Base-by-base conservation (phyloP, 2,113 vertebrate species). In the Phalacrocorax pelagicus region DNA sequence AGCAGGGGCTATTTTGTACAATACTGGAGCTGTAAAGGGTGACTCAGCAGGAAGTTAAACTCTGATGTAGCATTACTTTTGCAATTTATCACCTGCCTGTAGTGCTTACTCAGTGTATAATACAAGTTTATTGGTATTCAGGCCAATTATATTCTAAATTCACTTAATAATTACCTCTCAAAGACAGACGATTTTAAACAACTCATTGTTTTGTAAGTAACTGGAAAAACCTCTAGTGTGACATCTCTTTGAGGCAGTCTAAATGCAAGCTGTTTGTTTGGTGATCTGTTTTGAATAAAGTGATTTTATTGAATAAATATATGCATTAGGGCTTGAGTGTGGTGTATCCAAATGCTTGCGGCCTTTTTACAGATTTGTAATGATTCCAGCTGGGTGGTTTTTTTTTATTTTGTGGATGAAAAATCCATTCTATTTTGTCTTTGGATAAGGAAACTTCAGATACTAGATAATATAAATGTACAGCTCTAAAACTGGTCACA, bases 81-180 rank as follows among this genome's bases (percentile, higher is more conserved):
- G 82, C 91, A 18, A 97, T 98, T 98, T 96, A 93, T 98, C 92
- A 86, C 88, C 97, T 98, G 98, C 96, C 97, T 92, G 88, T 70
- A 47, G 86, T 95, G 97, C 90, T 98, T 95, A 94, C 92, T 94
- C 22, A 70, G 88, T 79, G 90, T 52, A 81, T 96, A 96, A 97
- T 91, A 91, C 88, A 97, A 93, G 81, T 96, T 98, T 94, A 94
- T 95, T 92, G 88, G 91, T 93, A 95, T 93, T 95, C 36, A 44
- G 94, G 89, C 94, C 97, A 97, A 94, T 95, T 94, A 70, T 51
- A 54, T 79, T 94, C 63, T 42, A 67, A 95, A 94, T 83, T 80
- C 74, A 90, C 27, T 77, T 79, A 74, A 88, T 87, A 86, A 91
- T 87, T 93, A 70, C 77, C 38, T 96, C 93, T 95, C 71, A 86